phyloP scores from a whole-genome alignment of 2,888 invertebrate genomes.

The Deilephila porcellus region DNA sequence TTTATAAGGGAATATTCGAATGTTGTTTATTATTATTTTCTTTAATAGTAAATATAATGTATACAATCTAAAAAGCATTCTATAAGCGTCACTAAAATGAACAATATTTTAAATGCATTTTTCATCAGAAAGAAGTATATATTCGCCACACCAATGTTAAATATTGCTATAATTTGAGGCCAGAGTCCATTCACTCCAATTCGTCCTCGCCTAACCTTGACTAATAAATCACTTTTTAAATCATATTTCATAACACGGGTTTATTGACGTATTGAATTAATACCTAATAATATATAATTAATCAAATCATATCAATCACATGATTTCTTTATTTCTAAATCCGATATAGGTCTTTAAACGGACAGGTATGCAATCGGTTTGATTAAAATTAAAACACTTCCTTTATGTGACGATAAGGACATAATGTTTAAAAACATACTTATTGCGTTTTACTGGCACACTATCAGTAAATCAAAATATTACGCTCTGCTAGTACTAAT shows the following conservation, averaged over 20 bases:
- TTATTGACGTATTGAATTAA: conserved; percentile 28
- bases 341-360: conserved; percentile 29
- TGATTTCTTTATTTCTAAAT: conserved; percentile 32
- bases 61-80: no score
- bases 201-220: neutral
- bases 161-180: neutral
- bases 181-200: conserved; percentile 12
- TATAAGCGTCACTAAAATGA: no score
- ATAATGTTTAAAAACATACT: neutral
- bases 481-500: no score
- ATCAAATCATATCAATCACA: conserved; percentile 34
- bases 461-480: no score
- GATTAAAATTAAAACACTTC: conserved; percentile 26
- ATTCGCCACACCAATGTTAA: no score
- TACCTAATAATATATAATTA: conserved; percentile 28
- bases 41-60: neutral
- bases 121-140: no score
- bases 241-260: neutral
- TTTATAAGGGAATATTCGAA: neutral
- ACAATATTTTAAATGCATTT: no score
- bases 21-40: neutral
- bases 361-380: conserved; percentile 21
- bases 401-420: neutral
- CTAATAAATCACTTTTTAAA: neutral
- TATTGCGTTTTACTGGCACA: no score